Base-by-base conservation (phyloP, 2,888 invertebrate genomes). In the Pseudococcus longispinus region DNA sequence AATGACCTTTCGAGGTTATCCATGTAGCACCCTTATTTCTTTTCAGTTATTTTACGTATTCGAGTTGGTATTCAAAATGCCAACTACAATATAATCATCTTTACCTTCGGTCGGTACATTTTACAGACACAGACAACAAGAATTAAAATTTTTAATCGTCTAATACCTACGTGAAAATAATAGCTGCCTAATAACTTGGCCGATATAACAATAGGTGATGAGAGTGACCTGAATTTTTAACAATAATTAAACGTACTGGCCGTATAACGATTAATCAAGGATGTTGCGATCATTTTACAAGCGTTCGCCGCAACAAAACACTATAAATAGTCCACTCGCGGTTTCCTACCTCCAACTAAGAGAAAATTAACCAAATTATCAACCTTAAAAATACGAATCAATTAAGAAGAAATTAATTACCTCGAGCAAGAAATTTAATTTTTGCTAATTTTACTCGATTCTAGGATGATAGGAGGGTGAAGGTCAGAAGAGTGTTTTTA, bases 171-270 rank as follows among this genome's bases (percentile, higher is more conserved):
- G 55, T 60, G 23, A 23, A 55, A 55, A n/a, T 26, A 9, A 23
- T 65, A 65, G n/a, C n/a, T 18, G 42, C 3, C 42, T 80, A 20
- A 15, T 80, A n/a, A 42, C 23, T 37, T 80, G 4, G 37, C 37
- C 77, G 8, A 80, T 23, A 23, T 42, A 80, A 80, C 77, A 80
- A 42, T 18, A 80, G 77, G 37, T 29, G 77, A 80, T 42, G 77
- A 15, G 74, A 80, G 20, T 80, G 77, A 80, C 77, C 77, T 80
- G 77, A 80, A 80, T 80, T 80, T 80, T 80, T 42, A 42, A 80
- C 42, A 37, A 77, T 11, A 29, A n/a, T 77, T 77, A 37, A 20
- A 11, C 23, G 8, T n/a, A 60, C 60, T 42, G 20, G 42, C 3
- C 32, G n/a, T 20, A 26, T 80, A 70, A 70, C 70, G 23, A 80